Evolutionary conservation across 1,140 invertebrate genomes (phyloP), one percentile per base, ranked within the genome.

Genomic region (Cataglyphis hispanica): DNA sequence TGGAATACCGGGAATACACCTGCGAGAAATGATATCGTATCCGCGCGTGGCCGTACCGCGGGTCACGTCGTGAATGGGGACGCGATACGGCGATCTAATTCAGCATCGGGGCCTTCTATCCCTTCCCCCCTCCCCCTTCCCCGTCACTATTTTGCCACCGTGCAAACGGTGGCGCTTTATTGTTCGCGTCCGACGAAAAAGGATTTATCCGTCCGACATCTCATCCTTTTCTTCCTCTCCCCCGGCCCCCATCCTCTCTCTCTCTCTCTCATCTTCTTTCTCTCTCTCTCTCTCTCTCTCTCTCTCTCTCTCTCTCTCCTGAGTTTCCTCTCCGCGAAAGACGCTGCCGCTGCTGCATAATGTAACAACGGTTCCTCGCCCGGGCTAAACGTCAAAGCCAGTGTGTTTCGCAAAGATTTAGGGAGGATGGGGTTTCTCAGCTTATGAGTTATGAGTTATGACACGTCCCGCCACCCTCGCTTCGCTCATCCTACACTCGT

Each of bases 361-460:
- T 91, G 90, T 91, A 91, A 91, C 89, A 91, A 91, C 91, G 90
- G 91, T 90, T 87, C 90, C 87, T 90, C 86, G 85, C 85, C 86
- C 37, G 85, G 88, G 87, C 91, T 88, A 92, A 90, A 92, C 92
- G 91, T 92, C 92, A 92, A 92, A 92, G 86, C 72, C 92, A 92
- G 87, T 90, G 89, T 91, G 88, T 90, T 91, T 89, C 91, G 87
- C 87, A 74, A 88, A 91, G 91, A 92, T 92, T 92, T 92, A 92
- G 83, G 85, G 84, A 86, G 87, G 83, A 78, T 89, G 91, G 86
- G 86, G 90, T 87, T 90, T 83, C 90, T 87, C 88, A 86, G 87
- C 87, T 91, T 92, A 91, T 93, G 92, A 92, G 90, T 92, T 92
- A 92, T 90, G 91, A 89, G 76, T 89, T 40, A 50, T 84, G 80